Base-by-base conservation (phyloP, 2,888 invertebrate genomes). In the Ceratothoa steindachneri region DNA sequence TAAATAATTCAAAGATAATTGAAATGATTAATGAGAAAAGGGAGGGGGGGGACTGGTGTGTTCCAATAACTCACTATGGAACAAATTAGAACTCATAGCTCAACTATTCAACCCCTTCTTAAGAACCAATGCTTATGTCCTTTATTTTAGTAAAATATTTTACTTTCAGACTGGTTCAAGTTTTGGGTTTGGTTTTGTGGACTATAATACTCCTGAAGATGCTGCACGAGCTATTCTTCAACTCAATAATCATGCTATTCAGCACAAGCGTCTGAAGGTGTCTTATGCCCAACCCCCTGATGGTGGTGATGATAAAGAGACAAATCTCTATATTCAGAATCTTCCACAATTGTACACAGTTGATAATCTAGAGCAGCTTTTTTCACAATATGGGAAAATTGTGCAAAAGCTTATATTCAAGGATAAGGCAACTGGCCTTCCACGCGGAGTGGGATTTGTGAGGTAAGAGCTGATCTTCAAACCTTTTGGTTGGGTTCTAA, bases 101-200 rank as follows among this genome's bases (percentile, higher is more conserved):
- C n/a, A n/a, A n/a, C n/a, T n/a, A n/a, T n/a, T n/a, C n/a, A n/a
- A n/a, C n/a, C n/a, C n/a, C n/a, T n/a, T n/a, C n/a, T n/a, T n/a
- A n/a, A n/a, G n/a, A n/a, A n/a, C n/a, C n/a, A n/a, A n/a, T 41
- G 15, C 41, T 41, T 9, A 41, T 41, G 5, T 41, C 5, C 41
- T 41, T 9, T 9, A 41, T 15, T 41, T 41, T 9, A 41, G 5
- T 15, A 41, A 15, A 41, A 41, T 41, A 9, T 22, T 60, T 24
- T 60, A 1, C n/a, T 60, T 60, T 12, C 27, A 60, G 60, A 60
- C 60, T 60, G 60, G 60, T 12, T 60, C 27, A 12, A 60, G 60
- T 60, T 60, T 22, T 24, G 60, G 60, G n/a, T 60, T 60, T 60
- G 60, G 60, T 60, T 60, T 60, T 60, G 60, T 60, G n/a, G 60